Evolutionary conservation across 2,797 vertebrate genomes (phyloP), one percentile per base, ranked within the genome.

Genomic region (Etheostoma perlongum): DNA sequence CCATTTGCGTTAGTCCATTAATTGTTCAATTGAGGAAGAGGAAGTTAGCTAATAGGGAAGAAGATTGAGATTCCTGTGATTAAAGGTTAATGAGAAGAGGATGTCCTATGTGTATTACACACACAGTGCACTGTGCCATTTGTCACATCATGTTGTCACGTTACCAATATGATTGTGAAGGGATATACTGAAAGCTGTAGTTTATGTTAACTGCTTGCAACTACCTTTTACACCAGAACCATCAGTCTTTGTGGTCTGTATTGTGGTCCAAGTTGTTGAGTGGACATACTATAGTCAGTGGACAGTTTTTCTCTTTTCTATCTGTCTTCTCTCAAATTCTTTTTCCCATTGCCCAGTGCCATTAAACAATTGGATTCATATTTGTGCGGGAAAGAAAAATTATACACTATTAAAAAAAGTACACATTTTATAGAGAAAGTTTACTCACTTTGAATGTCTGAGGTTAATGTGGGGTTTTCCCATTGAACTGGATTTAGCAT

Each of bases 1-100:
- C 42, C 4, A 2, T 70, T 46, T 57, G 0, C 18, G 8, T 46
- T 47, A 46, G 53, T 57, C 15, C 9, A 47, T 47, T 48, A 30
- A 14, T 40, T 36, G 7, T 33, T 47, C 30, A 51, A n/a, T 6
- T 51, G 4, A 18, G 23, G 6, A 2, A 3, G 65, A 47, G 27
- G 40, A 33, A 55, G 33, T 2, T 19, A n/a, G 51, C 27, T 23
- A 19, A 62, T 5, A 14, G 46, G 57, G 12, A 55, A 33, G 21
- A 42, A 51, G n/a, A 15, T 68, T 67, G 72, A 7, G 0, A 2
- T 12, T 65, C 8, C n/a, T 84, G 18, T 60, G 42, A 86, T 83
- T 63, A 76, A 53, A 48, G 23, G 25, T 46, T 84, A 59, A 80
- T 82, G 67, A 84, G 65, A 27, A 33, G 52, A 68, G 14, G 46